Conservation (phyloP, 2,888 invertebrate genomes). For the Lepidocyrtoides sp. region DNA sequence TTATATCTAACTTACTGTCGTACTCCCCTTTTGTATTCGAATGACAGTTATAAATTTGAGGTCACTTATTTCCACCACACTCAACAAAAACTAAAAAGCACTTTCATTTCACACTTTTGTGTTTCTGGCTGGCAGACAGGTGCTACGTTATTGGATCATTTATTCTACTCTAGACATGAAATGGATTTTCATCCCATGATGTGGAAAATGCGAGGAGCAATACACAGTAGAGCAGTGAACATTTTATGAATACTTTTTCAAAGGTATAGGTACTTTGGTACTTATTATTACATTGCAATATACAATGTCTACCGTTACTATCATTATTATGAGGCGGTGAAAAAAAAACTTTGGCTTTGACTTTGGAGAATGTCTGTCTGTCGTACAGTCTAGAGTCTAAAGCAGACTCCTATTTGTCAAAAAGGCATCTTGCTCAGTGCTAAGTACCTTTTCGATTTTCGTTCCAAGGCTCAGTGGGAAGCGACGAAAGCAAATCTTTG, state of each 20-base stretch:
- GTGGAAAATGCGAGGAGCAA: not conserved
- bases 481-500: no score
- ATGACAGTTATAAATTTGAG: slow-evolving; percentile 15
- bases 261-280: no score
- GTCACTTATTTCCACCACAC: not conserved
- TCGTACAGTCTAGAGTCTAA: no score
- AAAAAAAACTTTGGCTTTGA: no score
- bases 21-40: not conserved
- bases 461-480: no score
- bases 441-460: no score
- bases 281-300: no score
- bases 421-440: no score
- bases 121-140: not conserved
- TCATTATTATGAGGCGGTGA: no score
- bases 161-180: slow-evolving; percentile 18
- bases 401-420: no score
- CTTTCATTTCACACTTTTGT: not conserved
- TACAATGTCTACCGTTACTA: no score
- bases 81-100: not conserved
- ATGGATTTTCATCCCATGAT: not conserved
- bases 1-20: not conserved
- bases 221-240: not conserved
- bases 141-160: slow-evolving; percentile 21
- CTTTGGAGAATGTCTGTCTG: no score
- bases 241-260: not conserved